phyloP scores from a whole-genome alignment of 1,140 invertebrate genomes.

The Cydia splendana region DNA sequence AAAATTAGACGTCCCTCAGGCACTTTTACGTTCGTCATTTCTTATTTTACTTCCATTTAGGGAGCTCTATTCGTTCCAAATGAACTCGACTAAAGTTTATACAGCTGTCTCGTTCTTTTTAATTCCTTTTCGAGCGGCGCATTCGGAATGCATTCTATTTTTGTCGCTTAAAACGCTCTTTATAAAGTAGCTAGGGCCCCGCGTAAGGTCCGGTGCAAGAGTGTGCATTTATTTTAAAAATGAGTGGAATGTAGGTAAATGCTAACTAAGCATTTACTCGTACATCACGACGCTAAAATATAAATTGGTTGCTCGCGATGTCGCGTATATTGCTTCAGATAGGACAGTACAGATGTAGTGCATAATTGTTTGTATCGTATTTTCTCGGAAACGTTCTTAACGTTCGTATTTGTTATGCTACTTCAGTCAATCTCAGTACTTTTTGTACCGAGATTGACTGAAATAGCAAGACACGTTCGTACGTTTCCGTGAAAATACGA shows the following conservation, averaged over 20 bases:
- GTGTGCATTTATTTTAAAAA: not conserved
- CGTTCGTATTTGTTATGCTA: too few species aligned
- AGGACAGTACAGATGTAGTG: too few species aligned
- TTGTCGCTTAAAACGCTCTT: conserved; percentile 28
- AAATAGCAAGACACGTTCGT: too few species aligned
- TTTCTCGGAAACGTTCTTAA: too few species aligned
- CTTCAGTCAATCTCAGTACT: too few species aligned
- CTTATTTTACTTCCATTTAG: conserved; percentile 30
- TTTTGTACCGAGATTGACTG: too few species aligned
- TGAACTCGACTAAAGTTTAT: conserved; percentile 31
- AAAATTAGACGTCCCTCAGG: conserved; percentile 17
- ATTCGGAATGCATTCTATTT: conserved; percentile 28
- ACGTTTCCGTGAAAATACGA: too few species aligned
- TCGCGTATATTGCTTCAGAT: too few species aligned
- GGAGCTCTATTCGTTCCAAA: conserved; percentile 28
- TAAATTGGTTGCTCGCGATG: too few species aligned
- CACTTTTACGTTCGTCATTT: conserved; percentile 26
- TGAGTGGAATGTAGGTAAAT: not conserved
- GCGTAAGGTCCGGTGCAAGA: conserved; percentile 11
- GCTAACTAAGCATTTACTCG: too few species aligned
- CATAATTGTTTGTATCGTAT: too few species aligned
- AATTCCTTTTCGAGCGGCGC: conserved; percentile 15
- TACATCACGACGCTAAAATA: too few species aligned
- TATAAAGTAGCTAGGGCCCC: conserved; percentile 18
- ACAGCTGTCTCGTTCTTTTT: conserved; percentile 24